A percentile compares a stretch with the other conserved stretches of the same genome.
These are phyloP conservation scores for Tragelaphus buxtoni DNA, from an alignment of 2,113 vertebrate genomes.

Conservation along the genomic window DNA sequence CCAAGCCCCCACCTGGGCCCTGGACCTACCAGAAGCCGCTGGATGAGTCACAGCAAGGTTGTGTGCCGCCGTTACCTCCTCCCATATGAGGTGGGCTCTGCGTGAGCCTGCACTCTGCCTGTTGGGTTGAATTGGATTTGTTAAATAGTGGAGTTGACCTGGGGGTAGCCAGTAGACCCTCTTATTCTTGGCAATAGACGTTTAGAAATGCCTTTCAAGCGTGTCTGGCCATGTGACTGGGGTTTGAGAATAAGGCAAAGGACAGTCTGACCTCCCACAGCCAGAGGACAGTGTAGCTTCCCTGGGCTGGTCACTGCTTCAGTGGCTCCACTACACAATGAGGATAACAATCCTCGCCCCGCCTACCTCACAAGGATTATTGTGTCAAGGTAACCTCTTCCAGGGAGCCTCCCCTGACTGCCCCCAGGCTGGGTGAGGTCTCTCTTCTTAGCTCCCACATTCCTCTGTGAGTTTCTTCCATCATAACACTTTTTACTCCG, in stretches of 20 bases:
- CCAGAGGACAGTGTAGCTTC: neutral
- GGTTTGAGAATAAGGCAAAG: neutral
- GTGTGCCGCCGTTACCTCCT: neutral
- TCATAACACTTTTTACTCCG: neutral
- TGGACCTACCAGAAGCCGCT: neutral
- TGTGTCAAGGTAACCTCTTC: neutral
- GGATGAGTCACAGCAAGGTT: neutral
- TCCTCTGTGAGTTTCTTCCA: neutral
- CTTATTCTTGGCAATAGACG: neutral
- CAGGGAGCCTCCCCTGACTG: neutral
- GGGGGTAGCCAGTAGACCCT: neutral
- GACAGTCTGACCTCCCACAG: neutral
- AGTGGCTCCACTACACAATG: neutral
- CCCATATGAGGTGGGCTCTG: neutral
- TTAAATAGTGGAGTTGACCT: neutral
- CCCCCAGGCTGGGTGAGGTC: neutral
- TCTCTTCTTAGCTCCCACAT: neutral
- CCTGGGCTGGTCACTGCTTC: neutral
- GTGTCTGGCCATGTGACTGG: neutral
- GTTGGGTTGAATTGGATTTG: neutral
- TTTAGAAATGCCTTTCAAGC: neutral
- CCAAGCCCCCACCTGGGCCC: neutral
- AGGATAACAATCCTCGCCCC: neutral
- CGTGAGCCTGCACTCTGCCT: neutral
- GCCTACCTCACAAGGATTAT: constrained; percentile 10